Conservation (phyloP, 1,140 invertebrate genomes). For the Halictus rubicundus region DNA sequence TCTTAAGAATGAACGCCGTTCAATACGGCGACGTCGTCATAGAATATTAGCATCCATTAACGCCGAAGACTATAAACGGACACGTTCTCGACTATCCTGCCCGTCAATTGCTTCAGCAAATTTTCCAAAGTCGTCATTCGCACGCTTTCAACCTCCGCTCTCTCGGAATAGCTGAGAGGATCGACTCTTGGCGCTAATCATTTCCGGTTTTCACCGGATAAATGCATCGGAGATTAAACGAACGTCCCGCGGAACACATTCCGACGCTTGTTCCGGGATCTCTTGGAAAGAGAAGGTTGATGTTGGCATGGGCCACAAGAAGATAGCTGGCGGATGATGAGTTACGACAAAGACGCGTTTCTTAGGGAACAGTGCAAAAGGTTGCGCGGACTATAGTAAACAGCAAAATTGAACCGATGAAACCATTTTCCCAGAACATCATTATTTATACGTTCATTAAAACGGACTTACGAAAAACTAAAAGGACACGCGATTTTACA, state of each 20-base stretch:
- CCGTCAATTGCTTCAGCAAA: background rate
- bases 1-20: background rate
- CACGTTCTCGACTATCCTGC: background rate
- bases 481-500: too few species aligned
- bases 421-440: too few species aligned
- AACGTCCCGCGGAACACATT: background rate
- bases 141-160: background rate
- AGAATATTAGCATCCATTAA: background rate
- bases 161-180: background rate
- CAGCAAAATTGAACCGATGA: too few species aligned
- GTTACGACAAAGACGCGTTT: background rate
- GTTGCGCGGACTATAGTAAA: too few species aligned
- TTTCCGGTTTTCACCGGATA: constrained; percentile 6
- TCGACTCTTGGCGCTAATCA: background rate
- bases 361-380: background rate
- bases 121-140: background rate
- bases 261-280: background rate
- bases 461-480: too few species aligned
- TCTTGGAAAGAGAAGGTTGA: background rate
- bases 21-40: background rate
- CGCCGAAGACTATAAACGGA: background rate
- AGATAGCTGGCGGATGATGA: background rate
- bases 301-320: background rate
- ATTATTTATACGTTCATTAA: too few species aligned
- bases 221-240: background rate